Percentiles rank a stretch among this genome's conserved stretches.
Conservation (phyloP, 23 tunicate genomes). For the Diplosoma virens region DNA sequence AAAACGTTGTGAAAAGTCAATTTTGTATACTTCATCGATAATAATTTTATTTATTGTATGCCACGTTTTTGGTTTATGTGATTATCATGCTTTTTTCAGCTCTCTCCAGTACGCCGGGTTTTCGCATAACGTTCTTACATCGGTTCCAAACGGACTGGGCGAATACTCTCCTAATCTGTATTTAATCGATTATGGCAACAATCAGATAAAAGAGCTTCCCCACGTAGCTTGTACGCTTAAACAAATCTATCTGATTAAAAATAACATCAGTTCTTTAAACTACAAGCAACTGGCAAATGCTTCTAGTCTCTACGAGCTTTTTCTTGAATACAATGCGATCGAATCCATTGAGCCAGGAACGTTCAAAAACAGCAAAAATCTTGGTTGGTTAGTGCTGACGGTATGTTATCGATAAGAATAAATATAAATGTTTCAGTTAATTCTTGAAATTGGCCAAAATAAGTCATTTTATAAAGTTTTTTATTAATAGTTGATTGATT, state of each 20-base stretch:
- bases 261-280: constrained; percentile 3
- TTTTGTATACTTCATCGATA: not conserved
- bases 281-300: constrained; percentile 30
- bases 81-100: not conserved
- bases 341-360: constrained; percentile 34
- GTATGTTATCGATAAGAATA: constrained; percentile 13
- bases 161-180: constrained; percentile 31
- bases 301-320: constrained; percentile 16
- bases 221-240: constrained; percentile 26
- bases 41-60: not conserved
- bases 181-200: constrained; percentile 44
- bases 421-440: not conserved
- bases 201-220: constrained; percentile 44
- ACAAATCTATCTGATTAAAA: constrained; percentile 32
- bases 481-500: too few relatives aligned
- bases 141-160: constrained; percentile 26
- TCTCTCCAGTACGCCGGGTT: constrained; percentile 39
- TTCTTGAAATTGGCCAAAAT: too few relatives aligned
- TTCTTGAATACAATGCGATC: constrained; percentile 26
- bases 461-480: too few relatives aligned
- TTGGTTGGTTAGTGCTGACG: constrained; percentile 35
- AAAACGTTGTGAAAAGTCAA: too few relatives aligned
- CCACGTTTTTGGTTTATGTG: not conserved
- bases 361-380: constrained; percentile 26
- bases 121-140: constrained; percentile 35